phyloP scores from a whole-genome alignment of 2,888 invertebrate species.

The Plagodis pulveraria region DNA sequence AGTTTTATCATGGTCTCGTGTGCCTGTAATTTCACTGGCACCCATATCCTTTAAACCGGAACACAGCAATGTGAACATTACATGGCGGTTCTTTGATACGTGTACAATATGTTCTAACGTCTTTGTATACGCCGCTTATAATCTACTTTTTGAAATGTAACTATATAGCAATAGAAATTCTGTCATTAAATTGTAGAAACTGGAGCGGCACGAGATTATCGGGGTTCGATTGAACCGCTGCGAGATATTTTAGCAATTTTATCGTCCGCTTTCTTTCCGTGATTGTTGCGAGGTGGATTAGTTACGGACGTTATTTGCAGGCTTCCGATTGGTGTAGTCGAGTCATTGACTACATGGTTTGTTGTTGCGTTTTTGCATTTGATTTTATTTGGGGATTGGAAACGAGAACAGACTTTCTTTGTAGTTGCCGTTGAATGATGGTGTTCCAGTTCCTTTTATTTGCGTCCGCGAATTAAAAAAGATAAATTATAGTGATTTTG shows the following conservation, averaged over 20 bases:
- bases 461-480: too few species aligned
- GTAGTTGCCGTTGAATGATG: too few species aligned
- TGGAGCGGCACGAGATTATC: neutral
- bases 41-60: too few species aligned
- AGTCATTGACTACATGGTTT: neutral
- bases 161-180: neutral
- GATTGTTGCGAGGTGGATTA: conserved; percentile 1
- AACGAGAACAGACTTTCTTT: neutral
- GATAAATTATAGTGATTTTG: too few species aligned
- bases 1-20: too few species aligned
- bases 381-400: neutral
- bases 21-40: too few species aligned
- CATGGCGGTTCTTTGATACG: too few species aligned
- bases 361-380: neutral
- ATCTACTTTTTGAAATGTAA: too few species aligned
- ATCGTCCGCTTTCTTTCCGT: conserved; percentile 18
- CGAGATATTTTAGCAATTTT: conserved; percentile 6
- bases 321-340: neutral
- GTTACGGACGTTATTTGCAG: conserved; percentile 12
- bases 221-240: neutral
- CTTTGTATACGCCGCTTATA: too few species aligned
- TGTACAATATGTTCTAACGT: too few species aligned
- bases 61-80: too few species aligned
- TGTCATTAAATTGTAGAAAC: neutral
- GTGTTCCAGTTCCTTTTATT: too few species aligned